These are phyloP conservation scores for Sebastes taczanowskii DNA, from an alignment of 2,797 vertebrate genomes.

Conservation along the genomic window DNA sequence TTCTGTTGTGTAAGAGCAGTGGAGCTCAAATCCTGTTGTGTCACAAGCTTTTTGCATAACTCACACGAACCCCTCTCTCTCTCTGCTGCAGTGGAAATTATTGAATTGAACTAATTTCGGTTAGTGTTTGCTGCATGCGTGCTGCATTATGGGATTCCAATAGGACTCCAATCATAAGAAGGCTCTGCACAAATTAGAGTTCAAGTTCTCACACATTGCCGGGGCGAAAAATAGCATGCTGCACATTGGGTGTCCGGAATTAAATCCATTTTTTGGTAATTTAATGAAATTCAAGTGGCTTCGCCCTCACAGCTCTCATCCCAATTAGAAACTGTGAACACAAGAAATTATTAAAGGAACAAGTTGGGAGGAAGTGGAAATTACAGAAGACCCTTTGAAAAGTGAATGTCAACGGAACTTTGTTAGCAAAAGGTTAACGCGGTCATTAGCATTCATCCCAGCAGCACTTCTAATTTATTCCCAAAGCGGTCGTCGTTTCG, in stretches of 20 bases:
- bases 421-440: constrained; percentile 72
- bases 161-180: neutral
- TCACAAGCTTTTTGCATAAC: constrained; percentile 37
- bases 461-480: constrained; percentile 64
- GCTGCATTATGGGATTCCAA: neutral
- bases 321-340: constrained; percentile 65
- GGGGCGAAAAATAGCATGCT: constrained; percentile 1
- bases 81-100: neutral
- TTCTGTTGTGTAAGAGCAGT: constrained; percentile 30
- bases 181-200: neutral
- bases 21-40: constrained; percentile 38
- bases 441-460: constrained; percentile 67
- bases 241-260: neutral
- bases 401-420: constrained; percentile 67
- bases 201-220: constrained; percentile 1
- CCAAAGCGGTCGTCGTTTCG: constrained; percentile 46
- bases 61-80: neutral
- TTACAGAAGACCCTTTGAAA: constrained; percentile 33
- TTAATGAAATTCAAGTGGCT: constrained; percentile 53
- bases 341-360: constrained; percentile 58
- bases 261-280: constrained; percentile 54
- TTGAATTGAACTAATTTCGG: neutral
- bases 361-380: constrained; percentile 46
- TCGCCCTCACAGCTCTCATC: constrained; percentile 43
- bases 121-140: neutral